Percentiles rank a stretch among this genome's conserved stretches.
Conservation (phyloP, 2,113 vertebrate genomes). For the Chauna torquata region DNA sequence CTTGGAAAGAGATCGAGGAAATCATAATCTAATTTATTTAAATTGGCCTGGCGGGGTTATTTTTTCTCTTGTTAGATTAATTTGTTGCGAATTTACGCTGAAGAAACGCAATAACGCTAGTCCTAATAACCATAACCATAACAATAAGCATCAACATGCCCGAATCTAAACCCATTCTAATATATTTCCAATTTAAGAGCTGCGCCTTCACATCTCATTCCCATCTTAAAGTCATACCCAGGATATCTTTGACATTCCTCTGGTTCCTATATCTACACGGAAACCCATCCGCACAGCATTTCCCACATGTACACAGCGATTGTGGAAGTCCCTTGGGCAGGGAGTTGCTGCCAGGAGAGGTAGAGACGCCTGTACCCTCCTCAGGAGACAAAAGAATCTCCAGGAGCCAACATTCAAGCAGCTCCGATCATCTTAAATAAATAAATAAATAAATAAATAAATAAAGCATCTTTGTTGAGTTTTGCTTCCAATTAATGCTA, state of each 20-base stretch:
- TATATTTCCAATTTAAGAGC: not conserved
- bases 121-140: not conserved
- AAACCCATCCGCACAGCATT: not conserved
- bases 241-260: not conserved
- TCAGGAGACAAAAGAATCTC: not conserved
- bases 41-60: not conserved
- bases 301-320: not conserved
- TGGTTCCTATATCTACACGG: rapidly evolving
- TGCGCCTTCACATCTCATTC: not conserved
- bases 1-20: conserved; percentile 5
- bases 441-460: too few relatives aligned
- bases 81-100: not conserved
- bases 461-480: not conserved
- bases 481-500: not conserved
- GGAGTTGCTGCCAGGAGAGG: not conserved
- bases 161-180: not conserved
- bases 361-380: rapidly evolving
- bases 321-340: not conserved
- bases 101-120: not conserved
- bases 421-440: not conserved
- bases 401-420: not conserved
- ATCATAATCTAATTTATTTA: conserved; percentile 6
- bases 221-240: not conserved
- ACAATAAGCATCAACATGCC: not conserved
- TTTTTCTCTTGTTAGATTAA: not conserved